Conservation (phyloP, 2,113 vertebrate species). For the Perca schrenkii region DNA sequence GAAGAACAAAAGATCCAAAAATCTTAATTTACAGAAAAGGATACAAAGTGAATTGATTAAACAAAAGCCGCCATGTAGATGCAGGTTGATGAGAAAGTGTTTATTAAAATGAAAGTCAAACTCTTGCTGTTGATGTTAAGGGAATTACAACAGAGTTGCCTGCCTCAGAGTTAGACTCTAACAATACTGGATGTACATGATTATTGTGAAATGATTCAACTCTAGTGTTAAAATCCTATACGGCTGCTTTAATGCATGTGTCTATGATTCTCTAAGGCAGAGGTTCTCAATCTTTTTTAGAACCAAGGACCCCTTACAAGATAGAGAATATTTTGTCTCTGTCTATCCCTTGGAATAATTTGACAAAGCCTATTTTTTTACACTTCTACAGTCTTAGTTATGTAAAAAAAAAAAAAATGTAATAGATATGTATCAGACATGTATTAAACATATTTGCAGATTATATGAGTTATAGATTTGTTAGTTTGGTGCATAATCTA, state of each 20-base stretch:
- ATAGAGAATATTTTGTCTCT: too few relatives aligned
- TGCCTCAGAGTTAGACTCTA: background rate
- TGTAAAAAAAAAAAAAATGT: too few relatives aligned
- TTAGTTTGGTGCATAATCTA: too few relatives aligned
- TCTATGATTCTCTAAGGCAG: background rate
- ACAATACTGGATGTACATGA: background rate
- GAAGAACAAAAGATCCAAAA: background rate
- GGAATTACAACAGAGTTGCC: background rate
- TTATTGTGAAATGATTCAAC: background rate
- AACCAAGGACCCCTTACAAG: too few relatives aligned
- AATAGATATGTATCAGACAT: too few relatives aligned
- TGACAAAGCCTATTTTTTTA: too few relatives aligned
- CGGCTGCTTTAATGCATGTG: background rate
- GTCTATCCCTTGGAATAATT: too few relatives aligned
- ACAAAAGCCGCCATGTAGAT: background rate
- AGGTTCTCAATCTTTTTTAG: too few relatives aligned
- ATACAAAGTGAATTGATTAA: slow-evolving; percentile 1
- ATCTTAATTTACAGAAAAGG: background rate
- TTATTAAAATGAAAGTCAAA: background rate
- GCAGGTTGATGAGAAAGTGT: background rate
- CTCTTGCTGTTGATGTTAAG: background rate
- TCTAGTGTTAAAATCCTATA: background rate
- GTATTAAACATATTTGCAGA: too few relatives aligned
- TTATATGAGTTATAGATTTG: too few relatives aligned
- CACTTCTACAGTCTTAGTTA: too few relatives aligned